Base-by-base conservation (phyloP, 2,888 invertebrate genomes). In the Ectemnius continuus region DNA sequence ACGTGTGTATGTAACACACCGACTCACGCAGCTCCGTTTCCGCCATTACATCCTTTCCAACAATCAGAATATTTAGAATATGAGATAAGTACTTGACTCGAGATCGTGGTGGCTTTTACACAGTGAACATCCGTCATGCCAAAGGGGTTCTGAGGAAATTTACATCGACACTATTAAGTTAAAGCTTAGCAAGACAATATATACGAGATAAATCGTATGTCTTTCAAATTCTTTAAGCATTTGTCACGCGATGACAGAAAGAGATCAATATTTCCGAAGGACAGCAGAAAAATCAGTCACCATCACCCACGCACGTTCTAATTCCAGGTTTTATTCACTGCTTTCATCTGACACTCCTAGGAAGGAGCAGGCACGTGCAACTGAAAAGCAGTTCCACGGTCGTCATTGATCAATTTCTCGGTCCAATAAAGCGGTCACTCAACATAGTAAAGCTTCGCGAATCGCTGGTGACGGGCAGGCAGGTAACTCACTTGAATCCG, bases 331-430 rank as follows among this genome's bases (percentile, higher is more conserved):
- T 45, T 47, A 26, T n/a, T 16, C 18, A 48, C 13, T 52, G 74
- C 20, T 20, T 13, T 36, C 20, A 2, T 13, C 13, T 46, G 67
- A 26, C 57, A 16, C 13, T 8, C 6, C 48, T 11, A 61, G 47
- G 16, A 26, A 63, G 46, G 8, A 20, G 8, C 46, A 65, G 57
- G 36, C 26, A 60, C 45, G 23, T 18, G 36, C 20, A 62, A 46
- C 46, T 46, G 47, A 56, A 59, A 23, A n/a, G 16, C 16, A 5
- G 16, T 48, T 2, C 23, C 20, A 62, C 28, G 59, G 60, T 36
- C 63, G 65, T 63, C 75, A 74, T 61, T 77, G 73, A 61, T 80
- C 79, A 73, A 84, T 84, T 82, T 72, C 75, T 70, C 68, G 61
- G 62, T 72, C 78, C 80, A 82, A 84, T 75, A 77, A 52, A 52